Evolutionary conservation across 2,797 vertebrate genomes (phyloP).

Genomic region (Malurus splendens): DNA sequence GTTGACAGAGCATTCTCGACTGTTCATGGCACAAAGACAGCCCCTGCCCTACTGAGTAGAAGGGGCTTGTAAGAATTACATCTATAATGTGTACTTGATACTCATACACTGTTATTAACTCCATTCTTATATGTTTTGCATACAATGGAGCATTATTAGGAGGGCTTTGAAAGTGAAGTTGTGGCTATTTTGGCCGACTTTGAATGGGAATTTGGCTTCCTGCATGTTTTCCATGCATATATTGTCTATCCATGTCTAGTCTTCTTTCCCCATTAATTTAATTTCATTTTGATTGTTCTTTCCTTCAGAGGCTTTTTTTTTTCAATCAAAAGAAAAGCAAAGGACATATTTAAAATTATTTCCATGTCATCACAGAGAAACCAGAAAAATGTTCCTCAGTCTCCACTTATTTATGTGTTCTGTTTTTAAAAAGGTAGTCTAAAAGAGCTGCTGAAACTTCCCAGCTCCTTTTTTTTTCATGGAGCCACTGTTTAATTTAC

Average conservation of each 20-base stretch:
- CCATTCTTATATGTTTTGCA: background rate
- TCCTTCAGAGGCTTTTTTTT: background rate
- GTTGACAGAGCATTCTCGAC: background rate
- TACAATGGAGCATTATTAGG: background rate
- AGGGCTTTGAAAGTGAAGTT: background rate
- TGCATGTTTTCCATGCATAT: constrained; percentile 5
- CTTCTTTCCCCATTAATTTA: constrained; percentile 14
- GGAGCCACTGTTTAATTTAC: constrained; percentile 44
- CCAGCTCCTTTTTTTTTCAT: background rate
- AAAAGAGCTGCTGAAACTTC: background rate
- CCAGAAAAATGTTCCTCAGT: background rate
- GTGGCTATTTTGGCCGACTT: constrained; percentile 8
- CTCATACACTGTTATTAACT: background rate
- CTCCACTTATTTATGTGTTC: background rate
- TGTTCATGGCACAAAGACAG: background rate
- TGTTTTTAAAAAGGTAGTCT: background rate
- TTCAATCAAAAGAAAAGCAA: fast-evolving
- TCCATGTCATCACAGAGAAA: background rate
- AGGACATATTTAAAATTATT: background rate
- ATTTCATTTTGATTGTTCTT: constrained; percentile 14
- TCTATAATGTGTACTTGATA: constrained; percentile 14
- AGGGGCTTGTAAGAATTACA: background rate
- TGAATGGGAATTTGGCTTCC: background rate
- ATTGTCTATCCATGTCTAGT: background rate
- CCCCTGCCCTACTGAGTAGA: background rate